These are phyloP conservation scores for Andrena haemorrhoa DNA, from an alignment of 2,888 invertebrate genomes.

Conservation along the genomic window DNA sequence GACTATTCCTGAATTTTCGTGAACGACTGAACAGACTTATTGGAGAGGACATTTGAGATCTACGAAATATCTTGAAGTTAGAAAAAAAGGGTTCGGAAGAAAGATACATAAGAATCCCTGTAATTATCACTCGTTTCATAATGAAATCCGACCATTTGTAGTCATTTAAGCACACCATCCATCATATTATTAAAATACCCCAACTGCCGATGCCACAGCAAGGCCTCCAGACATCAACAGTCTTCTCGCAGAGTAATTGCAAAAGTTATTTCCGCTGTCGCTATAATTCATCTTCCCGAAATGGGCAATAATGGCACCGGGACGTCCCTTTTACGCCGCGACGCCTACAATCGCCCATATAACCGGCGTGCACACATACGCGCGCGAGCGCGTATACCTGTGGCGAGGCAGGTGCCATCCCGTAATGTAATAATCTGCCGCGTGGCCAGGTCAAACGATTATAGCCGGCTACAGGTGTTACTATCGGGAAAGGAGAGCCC, in stretches of 20 bases:
- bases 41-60: too few relatives aligned
- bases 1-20: background rate
- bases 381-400: conserved; percentile 15
- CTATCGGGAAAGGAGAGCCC: conserved; percentile 35
- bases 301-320: conserved; percentile 27
- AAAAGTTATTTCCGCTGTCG: background rate
- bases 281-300: conserved; percentile 35
- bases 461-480: conserved; percentile 61
- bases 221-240: too few relatives aligned
- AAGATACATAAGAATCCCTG: too few relatives aligned
- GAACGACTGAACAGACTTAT: background rate
- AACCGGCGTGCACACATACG: background rate
- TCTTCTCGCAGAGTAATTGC: background rate
- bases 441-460: conserved; percentile 61
- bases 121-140: too few relatives aligned
- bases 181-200: too few relatives aligned
- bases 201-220: too few relatives aligned
- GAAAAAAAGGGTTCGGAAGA: background rate
- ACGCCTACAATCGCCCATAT: conserved; percentile 4
- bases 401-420: conserved; percentile 55
- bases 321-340: conserved; percentile 13
- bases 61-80: too few relatives aligned
- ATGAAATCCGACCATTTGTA: too few relatives aligned
- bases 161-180: too few relatives aligned
- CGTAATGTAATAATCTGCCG: conserved; percentile 63